phyloP scores from a whole-genome alignment of 2,888 invertebrate genomes.

The Tetranychus piercei region DNA sequence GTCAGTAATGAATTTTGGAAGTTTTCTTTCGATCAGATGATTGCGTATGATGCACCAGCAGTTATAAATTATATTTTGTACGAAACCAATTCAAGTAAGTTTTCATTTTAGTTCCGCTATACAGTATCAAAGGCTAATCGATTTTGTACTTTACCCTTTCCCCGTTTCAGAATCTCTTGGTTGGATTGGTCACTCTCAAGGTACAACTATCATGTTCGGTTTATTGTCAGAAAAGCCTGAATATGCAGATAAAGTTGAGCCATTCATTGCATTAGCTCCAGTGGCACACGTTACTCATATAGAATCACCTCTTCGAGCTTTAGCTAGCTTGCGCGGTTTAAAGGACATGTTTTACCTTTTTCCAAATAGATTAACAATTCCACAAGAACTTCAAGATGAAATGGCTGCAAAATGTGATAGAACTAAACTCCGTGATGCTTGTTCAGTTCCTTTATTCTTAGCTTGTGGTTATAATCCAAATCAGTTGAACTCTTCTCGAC shows the following conservation, averaged over 20 bases:
- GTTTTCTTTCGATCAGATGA: too few relatives aligned
- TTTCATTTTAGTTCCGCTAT: too few relatives aligned
- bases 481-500: conserved; percentile 44
- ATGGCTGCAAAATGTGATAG: conserved; percentile 34
- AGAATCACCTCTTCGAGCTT: conserved; percentile 45
- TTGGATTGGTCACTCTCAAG: conserved; percentile 3
- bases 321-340: conserved; percentile 40
- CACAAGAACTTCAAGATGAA: conserved; percentile 44
- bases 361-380: conserved; percentile 43
- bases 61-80: too few relatives aligned
- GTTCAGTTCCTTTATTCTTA: conserved; percentile 52
- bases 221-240: not conserved
- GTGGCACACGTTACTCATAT: conserved; percentile 48
- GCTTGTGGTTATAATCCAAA: conserved; percentile 50
- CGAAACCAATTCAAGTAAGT: too few relatives aligned
- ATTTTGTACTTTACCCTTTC: too few relatives aligned
- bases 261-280: conserved; percentile 35
- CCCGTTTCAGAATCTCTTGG: not conserved
- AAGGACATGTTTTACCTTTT: conserved; percentile 1
- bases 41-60: too few relatives aligned
- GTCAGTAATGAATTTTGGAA: too few relatives aligned
- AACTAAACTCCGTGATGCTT: conserved; percentile 37
- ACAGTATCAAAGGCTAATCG: too few relatives aligned
- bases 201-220: not conserved
- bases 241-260: not conserved